A percentile compares a stretch with the other conserved stretches of the same genome.
phyloP scores from a whole-genome alignment of 2,888 invertebrate species.

The Aphidoletes aphidimyza region DNA sequence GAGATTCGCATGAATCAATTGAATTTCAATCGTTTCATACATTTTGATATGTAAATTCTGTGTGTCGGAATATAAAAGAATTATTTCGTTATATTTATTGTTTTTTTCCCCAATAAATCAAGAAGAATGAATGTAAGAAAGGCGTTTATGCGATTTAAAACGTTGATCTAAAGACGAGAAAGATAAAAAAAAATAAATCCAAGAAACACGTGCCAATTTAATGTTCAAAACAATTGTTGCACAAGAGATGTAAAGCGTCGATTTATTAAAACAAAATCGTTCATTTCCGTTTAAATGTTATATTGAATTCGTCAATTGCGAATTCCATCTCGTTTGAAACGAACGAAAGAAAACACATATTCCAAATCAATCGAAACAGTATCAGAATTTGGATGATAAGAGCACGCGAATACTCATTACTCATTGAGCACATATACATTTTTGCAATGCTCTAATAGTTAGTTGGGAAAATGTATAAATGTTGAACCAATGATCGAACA shows the following conservation, averaged over 20 bases:
- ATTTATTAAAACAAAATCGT: neutral
- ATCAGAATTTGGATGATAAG: neutral
- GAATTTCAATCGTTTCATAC: neutral
- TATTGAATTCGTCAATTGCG: conserved; percentile 1
- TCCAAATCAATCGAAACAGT: neutral
- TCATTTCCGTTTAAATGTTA: neutral
- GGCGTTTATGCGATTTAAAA: neutral
- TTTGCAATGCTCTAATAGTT: conserved; percentile 45
- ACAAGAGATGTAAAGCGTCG: neutral
- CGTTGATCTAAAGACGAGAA: neutral
- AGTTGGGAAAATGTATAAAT: neutral
- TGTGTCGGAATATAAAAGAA: neutral
- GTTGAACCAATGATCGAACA: conserved; percentile 33
- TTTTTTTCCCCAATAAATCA: no score
- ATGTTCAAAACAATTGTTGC: neutral
- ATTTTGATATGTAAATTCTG: conserved; percentile 21
- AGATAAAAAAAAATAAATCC: neutral
- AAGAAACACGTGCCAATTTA: neutral
- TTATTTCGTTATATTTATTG: no score
- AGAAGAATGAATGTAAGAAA: no score
- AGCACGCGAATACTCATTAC: neutral
- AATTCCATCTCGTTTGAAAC: neutral
- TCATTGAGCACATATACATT: conserved; percentile 9
- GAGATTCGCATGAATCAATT: conserved; percentile 8
- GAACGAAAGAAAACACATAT: neutral